Conservation (phyloP, 23 tunicate species). For the Trididemnum clinides region DNA sequence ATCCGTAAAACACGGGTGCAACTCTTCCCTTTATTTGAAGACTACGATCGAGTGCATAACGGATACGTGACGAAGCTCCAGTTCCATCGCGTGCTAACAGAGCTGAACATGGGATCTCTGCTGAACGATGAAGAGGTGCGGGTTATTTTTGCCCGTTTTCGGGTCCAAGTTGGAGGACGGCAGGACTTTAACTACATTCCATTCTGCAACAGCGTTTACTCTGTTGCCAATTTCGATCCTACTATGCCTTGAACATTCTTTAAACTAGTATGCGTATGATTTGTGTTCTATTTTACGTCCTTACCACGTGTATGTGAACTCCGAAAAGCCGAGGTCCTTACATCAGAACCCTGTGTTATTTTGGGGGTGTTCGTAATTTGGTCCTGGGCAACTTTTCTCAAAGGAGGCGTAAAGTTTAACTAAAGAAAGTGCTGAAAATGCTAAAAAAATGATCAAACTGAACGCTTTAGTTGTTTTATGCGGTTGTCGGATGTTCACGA, state of each 20-base stretch:
- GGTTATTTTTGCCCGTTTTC: constrained; percentile 63
- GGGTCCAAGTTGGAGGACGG: constrained; percentile 78
- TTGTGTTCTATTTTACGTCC: no score
- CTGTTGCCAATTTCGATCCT: constrained; percentile 68
- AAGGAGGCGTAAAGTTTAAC: no score
- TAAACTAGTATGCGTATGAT: no score
- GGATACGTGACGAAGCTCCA: constrained; percentile 75
- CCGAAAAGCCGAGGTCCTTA: no score
- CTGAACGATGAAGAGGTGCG: constrained; percentile 64
- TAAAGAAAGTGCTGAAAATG: no score
- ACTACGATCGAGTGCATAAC: constrained; percentile 82
- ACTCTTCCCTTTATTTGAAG: constrained; percentile 89
- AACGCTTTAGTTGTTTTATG: no score
- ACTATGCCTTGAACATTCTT: constrained; percentile 53
- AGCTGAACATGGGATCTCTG: constrained; percentile 70
- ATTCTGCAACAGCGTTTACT: constrained; percentile 83
- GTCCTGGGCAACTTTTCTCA: no score
- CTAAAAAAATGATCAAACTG: no score
- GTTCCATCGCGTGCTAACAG: constrained; percentile 82
- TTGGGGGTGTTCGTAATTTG: no score
- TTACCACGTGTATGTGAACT: no score
- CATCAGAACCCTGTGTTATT: no score
- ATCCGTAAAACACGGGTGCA: constrained; percentile 79
- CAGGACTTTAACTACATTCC: constrained; percentile 88
- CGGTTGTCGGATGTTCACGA: no score